A percentile compares a stretch with the other conserved stretches of the same genome.
These are phyloP conservation scores for Callocephalon fimbriatum DNA, from an alignment of 2,113 vertebrate genomes.

Conservation along the genomic window DNA sequence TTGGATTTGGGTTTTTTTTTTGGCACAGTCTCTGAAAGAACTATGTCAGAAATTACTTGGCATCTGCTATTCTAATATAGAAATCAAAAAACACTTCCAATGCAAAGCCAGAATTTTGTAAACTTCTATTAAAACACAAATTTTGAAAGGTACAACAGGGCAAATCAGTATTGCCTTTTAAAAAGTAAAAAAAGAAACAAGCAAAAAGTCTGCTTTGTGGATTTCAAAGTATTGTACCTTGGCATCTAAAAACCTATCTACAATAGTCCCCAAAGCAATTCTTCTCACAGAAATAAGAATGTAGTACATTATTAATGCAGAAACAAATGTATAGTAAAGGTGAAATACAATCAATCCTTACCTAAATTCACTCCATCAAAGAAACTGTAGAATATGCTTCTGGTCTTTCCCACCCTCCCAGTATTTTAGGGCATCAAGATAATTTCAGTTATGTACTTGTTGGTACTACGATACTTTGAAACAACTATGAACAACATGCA, in stretches of 20 bases:
- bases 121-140: background rate
- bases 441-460: background rate
- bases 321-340: background rate
- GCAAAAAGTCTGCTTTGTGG: background rate
- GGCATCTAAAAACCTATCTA: background rate
- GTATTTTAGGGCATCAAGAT: background rate
- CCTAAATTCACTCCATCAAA: background rate
- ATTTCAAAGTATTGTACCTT: background rate
- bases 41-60: conserved; percentile 4
- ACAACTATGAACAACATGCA: background rate
- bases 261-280: background rate
- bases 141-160: background rate
- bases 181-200: background rate
- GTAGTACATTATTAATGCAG: background rate
- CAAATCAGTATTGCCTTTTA: background rate
- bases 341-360: background rate
- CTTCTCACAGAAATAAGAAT: background rate
- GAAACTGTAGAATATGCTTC: background rate
- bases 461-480: background rate
- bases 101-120: background rate
- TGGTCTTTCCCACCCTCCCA: background rate
- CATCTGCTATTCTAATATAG: background rate
- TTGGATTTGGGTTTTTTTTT: background rate
- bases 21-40: background rate
- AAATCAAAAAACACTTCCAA: background rate